Evolutionary conservation across 2,113 vertebrate genomes (phyloP).

Genomic region (Anseranas semipalmata): DNA sequence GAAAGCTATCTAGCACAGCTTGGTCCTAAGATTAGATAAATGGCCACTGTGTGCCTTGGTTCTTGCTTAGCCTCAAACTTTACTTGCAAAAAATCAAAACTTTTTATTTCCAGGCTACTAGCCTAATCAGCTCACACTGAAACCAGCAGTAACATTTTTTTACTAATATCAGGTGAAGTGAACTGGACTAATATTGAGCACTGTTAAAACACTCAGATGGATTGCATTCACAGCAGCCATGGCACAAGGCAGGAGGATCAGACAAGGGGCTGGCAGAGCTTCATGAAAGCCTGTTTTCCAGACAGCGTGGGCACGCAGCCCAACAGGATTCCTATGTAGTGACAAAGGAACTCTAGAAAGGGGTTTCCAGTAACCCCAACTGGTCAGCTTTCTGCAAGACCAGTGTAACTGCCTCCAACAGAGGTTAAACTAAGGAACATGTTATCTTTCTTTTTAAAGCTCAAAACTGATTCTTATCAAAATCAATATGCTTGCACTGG

Average conservation of each 20-base stretch:
- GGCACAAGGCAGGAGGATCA: neutral
- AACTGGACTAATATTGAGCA: neutral
- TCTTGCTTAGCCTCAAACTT: neutral
- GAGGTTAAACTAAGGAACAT: neutral
- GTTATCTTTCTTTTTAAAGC: neutral
- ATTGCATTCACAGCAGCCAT: neutral
- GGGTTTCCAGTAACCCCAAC: neutral
- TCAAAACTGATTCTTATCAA: neutral
- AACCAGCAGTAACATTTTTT: neutral
- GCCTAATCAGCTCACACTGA: neutral
- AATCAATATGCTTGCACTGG: neutral
- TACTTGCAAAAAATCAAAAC: neutral
- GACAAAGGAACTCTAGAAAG: neutral
- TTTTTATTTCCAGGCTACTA: neutral
- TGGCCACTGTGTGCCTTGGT: neutral
- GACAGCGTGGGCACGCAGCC: neutral
- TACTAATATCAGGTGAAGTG: neutral
- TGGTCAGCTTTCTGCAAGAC: neutral
- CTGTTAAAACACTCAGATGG: neutral
- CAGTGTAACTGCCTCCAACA: neutral
- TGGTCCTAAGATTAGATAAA: neutral
- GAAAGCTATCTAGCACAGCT: neutral
- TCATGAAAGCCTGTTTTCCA: neutral
- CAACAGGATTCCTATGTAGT: neutral
- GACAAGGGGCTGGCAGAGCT: neutral